Conservation (phyloP, 2,797 vertebrate genomes). For the Poecilia wingei region DNA sequence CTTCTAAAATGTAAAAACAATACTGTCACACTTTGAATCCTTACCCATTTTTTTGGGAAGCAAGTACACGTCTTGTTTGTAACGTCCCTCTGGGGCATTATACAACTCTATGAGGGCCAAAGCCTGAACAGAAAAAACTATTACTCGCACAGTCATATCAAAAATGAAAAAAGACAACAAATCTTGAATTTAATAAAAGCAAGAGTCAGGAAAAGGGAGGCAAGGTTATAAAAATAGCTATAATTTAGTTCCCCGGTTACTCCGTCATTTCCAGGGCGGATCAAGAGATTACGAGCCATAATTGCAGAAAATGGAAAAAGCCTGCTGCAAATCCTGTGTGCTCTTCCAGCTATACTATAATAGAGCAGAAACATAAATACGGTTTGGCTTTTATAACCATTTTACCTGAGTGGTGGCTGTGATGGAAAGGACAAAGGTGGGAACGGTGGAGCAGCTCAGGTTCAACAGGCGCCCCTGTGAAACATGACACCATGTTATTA, state of each 20-base stretch:
- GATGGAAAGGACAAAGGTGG: conserved; percentile 95
- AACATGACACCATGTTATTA: conserved; percentile 16
- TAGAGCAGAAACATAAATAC: not conserved
- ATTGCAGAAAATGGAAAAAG: conserved; percentile 16
- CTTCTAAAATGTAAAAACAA: conserved; percentile 13
- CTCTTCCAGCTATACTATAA: conserved; percentile 4
- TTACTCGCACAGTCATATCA: not conserved
- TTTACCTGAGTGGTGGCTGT: conserved; percentile 94
- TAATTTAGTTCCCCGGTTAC: not conserved
- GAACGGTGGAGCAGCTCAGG: conserved; percentile 95
- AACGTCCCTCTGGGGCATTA: conserved; percentile 93
- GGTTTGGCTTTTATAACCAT: conserved; percentile 1
- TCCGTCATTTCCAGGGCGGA: conserved; percentile 24
- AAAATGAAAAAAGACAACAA: not conserved
- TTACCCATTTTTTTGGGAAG: conserved; percentile 98
- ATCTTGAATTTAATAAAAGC: conserved; percentile 2
- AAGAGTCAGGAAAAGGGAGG: not conserved
- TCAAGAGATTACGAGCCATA: conserved; percentile 16
- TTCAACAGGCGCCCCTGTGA: conserved; percentile 93
- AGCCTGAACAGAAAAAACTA: conserved; percentile 78
- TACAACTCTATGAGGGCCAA: conserved; percentile 95
- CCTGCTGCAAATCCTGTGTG: not conserved
- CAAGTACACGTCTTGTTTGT: conserved; percentile 96
- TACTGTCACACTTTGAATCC: conserved; percentile 39
- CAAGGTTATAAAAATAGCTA: conserved; percentile 5